Evolutionary conservation across 1,140 invertebrate genomes (phyloP), one percentile per base, ranked within the genome.

Genomic region (Liolophura sinensis): DNA sequence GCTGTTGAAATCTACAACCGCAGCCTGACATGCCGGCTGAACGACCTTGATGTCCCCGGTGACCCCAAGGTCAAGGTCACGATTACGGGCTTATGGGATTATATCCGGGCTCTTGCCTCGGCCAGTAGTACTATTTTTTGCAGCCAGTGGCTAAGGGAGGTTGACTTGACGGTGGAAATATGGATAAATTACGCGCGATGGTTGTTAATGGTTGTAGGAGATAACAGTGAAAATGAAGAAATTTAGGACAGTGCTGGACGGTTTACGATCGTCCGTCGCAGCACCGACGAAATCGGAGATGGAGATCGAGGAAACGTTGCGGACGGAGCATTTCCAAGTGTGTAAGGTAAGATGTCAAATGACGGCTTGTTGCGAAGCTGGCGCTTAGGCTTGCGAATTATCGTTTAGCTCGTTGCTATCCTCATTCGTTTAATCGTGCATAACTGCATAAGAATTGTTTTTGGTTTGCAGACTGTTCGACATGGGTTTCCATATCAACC

Each of bases 401-500:
- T n/a, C 56, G 27, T 62, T 46, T 31, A 63, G 61, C 22, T 64
- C 25, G 22, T 55, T 61, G 22, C 65, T 16, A 5, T 58, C 46
- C 20, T 22, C 31, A 25, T n/a, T 58, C 16, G 3, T 59, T 22
- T 46, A 40, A 40, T n/a, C 50, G 31, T 61, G 59, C 24, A 46
- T 31, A 58, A 40, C 31, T 40, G 31, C 48, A 27, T 22, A 20
- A 40, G 51, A 62, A 52, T 31, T 25, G n/a, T 56, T 69, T 71
- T 73, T 74, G 62, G 74, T 67, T 92, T 91, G 22, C 91, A 98
- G 95, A 97, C 95, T 75, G 95, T 97, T 81, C 91, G 95, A 51
- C 96, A 99, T 91, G 97, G 97, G 74, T 99, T 99, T 88, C 97
- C 97, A 68, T 94, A 95, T 86, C 93, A 97, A 76, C 97, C 97